A percentile compares a stretch with the other conserved stretches of the same genome.
Evolutionary conservation across 2,888 invertebrate genomes (phyloP).

Genomic region (Phyllotreta striolata): DNA sequence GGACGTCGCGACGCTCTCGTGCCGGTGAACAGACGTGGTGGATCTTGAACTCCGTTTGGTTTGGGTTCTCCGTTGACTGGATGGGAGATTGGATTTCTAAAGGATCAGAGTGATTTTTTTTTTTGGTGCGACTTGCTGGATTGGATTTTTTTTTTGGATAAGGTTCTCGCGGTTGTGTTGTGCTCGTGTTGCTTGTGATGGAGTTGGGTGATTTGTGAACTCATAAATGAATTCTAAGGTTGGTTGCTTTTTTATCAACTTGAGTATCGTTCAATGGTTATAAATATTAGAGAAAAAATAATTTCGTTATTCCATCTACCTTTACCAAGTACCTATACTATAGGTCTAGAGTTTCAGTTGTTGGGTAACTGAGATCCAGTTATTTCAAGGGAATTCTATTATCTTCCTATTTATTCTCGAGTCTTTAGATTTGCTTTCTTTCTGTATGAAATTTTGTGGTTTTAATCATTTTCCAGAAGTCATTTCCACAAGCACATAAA

Average conservation of each 20-base stretch:
- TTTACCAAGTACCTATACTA: background rate
- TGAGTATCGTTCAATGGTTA: background rate
- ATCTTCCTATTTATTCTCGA: too few species aligned
- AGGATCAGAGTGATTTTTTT: slow-evolving; percentile 22
- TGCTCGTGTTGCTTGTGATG: slow-evolving; percentile 32
- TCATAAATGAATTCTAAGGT: slow-evolving; percentile 36
- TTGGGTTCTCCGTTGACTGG: background rate
- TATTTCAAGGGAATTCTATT: too few species aligned
- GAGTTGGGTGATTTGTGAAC: slow-evolving; percentile 28
- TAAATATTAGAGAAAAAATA: too few species aligned
- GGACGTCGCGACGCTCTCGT: too few species aligned
- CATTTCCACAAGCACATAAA: too few species aligned
- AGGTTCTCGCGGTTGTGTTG: slow-evolving; percentile 29
- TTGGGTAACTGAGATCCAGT: too few species aligned
- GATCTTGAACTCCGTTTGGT: slow-evolving; percentile 13
- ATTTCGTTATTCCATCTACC: too few species aligned
- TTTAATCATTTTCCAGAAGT: too few species aligned
- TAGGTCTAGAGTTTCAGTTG: too few species aligned
- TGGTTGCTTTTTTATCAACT: slow-evolving; percentile 18
- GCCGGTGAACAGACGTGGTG: background rate
- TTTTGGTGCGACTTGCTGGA: slow-evolving; percentile 29
- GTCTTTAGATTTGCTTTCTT: too few species aligned
- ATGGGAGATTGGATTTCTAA: slow-evolving; percentile 24
- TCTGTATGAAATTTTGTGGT: too few species aligned
- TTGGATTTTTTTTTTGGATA: slow-evolving; percentile 24